Percentiles rank a stretch among this genome's conserved stretches.
These are phyloP conservation scores for Danio kyathit DNA, from an alignment of 2,797 vertebrate genomes.

Conservation along the genomic window DNA sequence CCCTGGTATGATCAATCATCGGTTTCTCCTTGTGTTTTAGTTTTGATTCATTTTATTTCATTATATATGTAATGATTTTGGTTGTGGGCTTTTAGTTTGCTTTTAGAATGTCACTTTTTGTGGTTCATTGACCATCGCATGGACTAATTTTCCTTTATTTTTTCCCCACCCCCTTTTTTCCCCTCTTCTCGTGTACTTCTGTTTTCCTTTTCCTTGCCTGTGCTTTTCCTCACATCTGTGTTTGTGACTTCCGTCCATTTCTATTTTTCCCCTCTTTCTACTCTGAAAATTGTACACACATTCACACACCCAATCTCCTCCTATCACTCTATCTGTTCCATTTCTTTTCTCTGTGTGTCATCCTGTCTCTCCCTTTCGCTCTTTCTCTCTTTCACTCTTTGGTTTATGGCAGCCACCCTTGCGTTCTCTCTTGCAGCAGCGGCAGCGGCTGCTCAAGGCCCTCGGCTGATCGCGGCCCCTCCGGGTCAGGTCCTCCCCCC, in stretches of 20 bases:
- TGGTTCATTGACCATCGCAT: slow-evolving; percentile 87
- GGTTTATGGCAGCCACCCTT: slow-evolving; percentile 85
- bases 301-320: background rate
- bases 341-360: slow-evolving; percentile 5
- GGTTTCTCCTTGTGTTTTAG: slow-evolving; percentile 59
- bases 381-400: slow-evolving; percentile 63
- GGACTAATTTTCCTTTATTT: slow-evolving; percentile 84
- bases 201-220: slow-evolving; percentile 36
- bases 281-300: slow-evolving; percentile 6
- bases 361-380: slow-evolving; percentile 56
- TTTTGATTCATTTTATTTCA: slow-evolving; percentile 59
- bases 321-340: background rate
- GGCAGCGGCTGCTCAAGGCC: slow-evolving; percentile 83
- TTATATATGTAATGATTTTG: slow-evolving; percentile 53
- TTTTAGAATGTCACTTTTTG: slow-evolving; percentile 73
- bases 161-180: slow-evolving; percentile 26
- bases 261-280: slow-evolving; percentile 5
- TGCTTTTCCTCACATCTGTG: slow-evolving; percentile 31
- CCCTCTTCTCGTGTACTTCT: slow-evolving; percentile 29
- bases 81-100: slow-evolving; percentile 64
- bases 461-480: slow-evolving; percentile 80
- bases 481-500: slow-evolving; percentile 78
- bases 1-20: slow-evolving; percentile 67
- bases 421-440: slow-evolving; percentile 89
- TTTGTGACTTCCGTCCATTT: slow-evolving; percentile 67